These are phyloP conservation scores for Drosophila setifemur DNA, from an alignment of 1,140 invertebrate species.

Conservation along the genomic window DNA sequence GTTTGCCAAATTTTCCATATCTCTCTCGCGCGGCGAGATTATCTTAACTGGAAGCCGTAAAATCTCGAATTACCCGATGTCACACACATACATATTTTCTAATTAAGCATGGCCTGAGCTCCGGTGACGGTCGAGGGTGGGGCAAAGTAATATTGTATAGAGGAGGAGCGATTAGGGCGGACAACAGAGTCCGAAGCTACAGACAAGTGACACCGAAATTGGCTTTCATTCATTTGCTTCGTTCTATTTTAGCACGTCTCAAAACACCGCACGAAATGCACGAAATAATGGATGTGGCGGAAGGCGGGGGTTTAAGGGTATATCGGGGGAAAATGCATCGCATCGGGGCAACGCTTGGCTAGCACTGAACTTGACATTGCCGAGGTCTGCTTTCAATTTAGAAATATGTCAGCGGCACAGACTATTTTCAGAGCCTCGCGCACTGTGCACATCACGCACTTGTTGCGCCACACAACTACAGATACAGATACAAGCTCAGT, in stretches of 20 bases:
- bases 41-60: conserved; percentile 61
- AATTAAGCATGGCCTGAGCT: conserved; percentile 47
- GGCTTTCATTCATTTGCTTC: conserved; percentile 33
- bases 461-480: conserved; percentile 25
- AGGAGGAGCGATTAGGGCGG: conserved; percentile 37
- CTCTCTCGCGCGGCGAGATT: conserved; percentile 29
- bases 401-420: conserved; percentile 62
- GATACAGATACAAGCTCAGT: not conserved
- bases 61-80: conserved; percentile 44
- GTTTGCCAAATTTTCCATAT: conserved; percentile 60
- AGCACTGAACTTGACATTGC: conserved; percentile 75
- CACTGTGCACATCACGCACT: conserved; percentile 52
- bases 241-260: conserved; percentile 69
- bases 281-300: not conserved
- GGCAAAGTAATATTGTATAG: not conserved
- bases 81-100: conserved; percentile 46
- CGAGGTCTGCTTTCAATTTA: conserved; percentile 71
- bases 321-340: conserved; percentile 3
- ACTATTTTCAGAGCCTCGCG: conserved; percentile 52
- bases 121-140: conserved; percentile 8
- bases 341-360: conserved; percentile 44
- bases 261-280: conserved; percentile 45
- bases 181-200: conserved; percentile 43
- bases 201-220: conserved; percentile 71
- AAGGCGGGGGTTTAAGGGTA: not conserved